A percentile compares a stretch with the other conserved stretches of the same genome.
Evolutionary conservation across 2,113 vertebrate genomes (phyloP).

Genomic region (Tauraco erythrolophus): DNA sequence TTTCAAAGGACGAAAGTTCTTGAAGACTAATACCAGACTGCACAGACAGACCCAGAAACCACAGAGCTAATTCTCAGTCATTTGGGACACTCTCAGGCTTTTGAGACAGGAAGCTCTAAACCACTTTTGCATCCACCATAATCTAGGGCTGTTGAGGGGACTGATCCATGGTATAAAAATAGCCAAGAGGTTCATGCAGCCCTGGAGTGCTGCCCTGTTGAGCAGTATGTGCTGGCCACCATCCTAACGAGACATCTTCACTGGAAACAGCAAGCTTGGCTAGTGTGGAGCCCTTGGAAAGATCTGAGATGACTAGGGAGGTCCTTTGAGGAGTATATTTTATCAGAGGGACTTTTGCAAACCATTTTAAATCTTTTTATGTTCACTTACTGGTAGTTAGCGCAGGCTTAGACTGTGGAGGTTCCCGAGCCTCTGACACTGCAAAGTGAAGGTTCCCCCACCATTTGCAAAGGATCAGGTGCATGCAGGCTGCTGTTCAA

Average conservation of each 20-base stretch:
- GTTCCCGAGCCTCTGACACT: neutral
- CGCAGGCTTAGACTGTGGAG: neutral
- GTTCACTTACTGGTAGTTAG: neutral
- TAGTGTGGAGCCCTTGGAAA: neutral
- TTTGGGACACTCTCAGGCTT: neutral
- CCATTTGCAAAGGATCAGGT: neutral
- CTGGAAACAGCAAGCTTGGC: neutral
- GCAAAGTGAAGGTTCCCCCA: neutral
- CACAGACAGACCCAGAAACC: neutral
- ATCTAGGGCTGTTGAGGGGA: neutral
- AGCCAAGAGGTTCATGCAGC: neutral
- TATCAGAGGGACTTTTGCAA: neutral
- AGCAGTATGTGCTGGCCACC: neutral
- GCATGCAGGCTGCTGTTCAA: neutral
- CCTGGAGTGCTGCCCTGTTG: rapidly evolving
- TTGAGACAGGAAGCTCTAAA: neutral
- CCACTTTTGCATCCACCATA: neutral
- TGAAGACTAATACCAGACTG: neutral
- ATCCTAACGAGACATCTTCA: neutral
- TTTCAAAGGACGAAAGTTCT: neutral
- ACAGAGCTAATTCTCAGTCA: neutral
- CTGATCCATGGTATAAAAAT: neutral
- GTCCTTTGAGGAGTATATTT: neutral
- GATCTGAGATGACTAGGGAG: neutral
- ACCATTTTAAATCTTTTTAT: neutral